Conservation (phyloP, 1,140 invertebrate genomes). For the Leptestheria dahalacensis region DNA sequence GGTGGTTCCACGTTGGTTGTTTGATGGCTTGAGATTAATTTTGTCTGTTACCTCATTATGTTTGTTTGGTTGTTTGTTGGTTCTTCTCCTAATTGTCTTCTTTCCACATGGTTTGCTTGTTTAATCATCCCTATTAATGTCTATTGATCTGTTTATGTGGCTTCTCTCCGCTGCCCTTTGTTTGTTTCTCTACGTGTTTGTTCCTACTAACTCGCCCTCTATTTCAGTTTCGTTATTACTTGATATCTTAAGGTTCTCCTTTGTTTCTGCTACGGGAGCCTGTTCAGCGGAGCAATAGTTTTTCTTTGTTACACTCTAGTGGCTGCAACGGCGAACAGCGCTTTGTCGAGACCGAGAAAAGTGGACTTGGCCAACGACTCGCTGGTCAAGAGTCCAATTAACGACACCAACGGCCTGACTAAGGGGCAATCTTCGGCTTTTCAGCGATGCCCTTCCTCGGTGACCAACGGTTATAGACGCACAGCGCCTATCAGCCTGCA, state of each 20-base stretch:
- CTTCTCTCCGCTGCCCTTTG: too few species aligned
- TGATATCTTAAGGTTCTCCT: neutral
- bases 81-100: too few species aligned
- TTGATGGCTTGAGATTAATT: too few species aligned
- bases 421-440: neutral
- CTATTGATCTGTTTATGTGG: too few species aligned
- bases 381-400: neutral
- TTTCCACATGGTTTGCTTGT: too few species aligned
- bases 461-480: neutral
- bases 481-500: neutral
- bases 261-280: neutral
- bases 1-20: too few species aligned
- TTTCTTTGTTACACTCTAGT: neutral
- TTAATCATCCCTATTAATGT: too few species aligned
- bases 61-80: too few species aligned
- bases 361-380: neutral
- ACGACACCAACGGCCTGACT: neutral
- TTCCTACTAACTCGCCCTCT: too few species aligned
- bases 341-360: neutral
- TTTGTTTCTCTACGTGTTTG: too few species aligned
- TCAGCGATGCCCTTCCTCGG: neutral
- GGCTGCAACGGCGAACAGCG: neutral
- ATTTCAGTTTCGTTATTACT: too few species aligned
- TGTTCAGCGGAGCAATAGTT: neutral
- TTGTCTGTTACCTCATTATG: too few species aligned